phyloP scores from a whole-genome alignment of 2,888 invertebrate genomes.

The Tromatobia lineatoria region DNA sequence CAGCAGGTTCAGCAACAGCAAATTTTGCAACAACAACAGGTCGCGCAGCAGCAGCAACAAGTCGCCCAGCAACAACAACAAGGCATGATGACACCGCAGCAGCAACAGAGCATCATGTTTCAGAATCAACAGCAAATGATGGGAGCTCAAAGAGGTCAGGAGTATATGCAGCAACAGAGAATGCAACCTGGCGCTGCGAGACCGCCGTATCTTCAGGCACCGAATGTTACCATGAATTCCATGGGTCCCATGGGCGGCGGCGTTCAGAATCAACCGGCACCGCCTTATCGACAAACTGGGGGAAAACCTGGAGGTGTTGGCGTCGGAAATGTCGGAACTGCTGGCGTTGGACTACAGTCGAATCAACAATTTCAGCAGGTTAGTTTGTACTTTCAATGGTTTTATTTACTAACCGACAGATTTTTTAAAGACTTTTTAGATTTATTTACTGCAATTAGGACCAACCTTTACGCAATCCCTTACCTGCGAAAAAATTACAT shows the following conservation, averaged over 20 bases:
- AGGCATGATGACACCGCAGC: constrained; percentile 81
- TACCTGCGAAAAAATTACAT: too few species aligned
- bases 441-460: too few species aligned
- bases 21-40: constrained; percentile 85
- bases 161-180: constrained; percentile 87
- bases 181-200: constrained; percentile 87
- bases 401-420: too few species aligned
- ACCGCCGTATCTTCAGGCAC: constrained; percentile 91
- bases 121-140: constrained; percentile 88
- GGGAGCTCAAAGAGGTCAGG: constrained; percentile 87
- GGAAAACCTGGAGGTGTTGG: constrained; percentile 84
- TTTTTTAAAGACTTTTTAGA: too few species aligned
- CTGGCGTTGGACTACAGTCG: constrained; percentile 86
- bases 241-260: constrained; percentile 88
- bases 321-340: constrained; percentile 81
- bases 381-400: constrained; percentile 8
- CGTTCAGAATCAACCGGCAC: constrained; percentile 89
- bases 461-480: too few species aligned
- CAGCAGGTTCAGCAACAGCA: constrained; percentile 83
- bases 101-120: constrained; percentile 83
- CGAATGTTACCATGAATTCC: constrained; percentile 94
- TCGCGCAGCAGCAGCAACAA: constrained; percentile 81
- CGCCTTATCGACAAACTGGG: constrained; percentile 90
- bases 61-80: constrained; percentile 81
- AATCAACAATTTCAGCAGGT: constrained; percentile 89